A percentile compares a stretch with the other conserved stretches of the same genome.
Evolutionary conservation across 2,888 invertebrate species (phyloP).

Genomic region (Thysanoteuthis rhombus): DNA sequence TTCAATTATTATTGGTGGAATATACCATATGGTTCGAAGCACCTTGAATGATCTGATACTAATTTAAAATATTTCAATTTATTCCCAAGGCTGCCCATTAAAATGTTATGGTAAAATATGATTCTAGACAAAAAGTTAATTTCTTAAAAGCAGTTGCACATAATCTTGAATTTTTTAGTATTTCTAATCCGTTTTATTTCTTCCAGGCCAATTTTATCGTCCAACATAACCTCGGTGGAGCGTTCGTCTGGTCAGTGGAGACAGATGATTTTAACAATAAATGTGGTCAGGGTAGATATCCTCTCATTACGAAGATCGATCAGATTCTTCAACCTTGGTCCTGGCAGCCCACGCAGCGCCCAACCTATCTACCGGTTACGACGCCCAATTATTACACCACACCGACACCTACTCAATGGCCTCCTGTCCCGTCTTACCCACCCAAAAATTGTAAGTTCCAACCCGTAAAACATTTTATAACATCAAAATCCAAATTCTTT

Average conservation of each 20-base stretch:
- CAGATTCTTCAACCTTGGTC: conserved; percentile 67
- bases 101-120: too few species aligned
- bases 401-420: not conserved
- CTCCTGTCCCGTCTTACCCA: not conserved
- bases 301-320: conserved; percentile 85
- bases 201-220: conserved; percentile 42
- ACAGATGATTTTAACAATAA: conserved; percentile 91
- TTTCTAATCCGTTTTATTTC: not conserved
- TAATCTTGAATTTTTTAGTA: too few species aligned
- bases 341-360: not conserved
- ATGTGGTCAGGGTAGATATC: conserved; percentile 90
- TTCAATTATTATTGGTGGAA: too few species aligned
- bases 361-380: not conserved
- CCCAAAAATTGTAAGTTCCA: not conserved
- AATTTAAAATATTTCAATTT: too few species aligned
- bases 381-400: not conserved
- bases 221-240: conserved; percentile 75
- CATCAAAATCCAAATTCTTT: not conserved
- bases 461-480: not conserved
- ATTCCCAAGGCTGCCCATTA: too few species aligned
- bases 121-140: too few species aligned
- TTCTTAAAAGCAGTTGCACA: too few species aligned
- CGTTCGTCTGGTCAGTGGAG: conserved; percentile 96
- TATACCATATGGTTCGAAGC: too few species aligned
- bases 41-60: too few species aligned